These are phyloP conservation scores for Nannoperca australis DNA, from an alignment of 2,797 vertebrate species.

Conservation along the genomic window DNA sequence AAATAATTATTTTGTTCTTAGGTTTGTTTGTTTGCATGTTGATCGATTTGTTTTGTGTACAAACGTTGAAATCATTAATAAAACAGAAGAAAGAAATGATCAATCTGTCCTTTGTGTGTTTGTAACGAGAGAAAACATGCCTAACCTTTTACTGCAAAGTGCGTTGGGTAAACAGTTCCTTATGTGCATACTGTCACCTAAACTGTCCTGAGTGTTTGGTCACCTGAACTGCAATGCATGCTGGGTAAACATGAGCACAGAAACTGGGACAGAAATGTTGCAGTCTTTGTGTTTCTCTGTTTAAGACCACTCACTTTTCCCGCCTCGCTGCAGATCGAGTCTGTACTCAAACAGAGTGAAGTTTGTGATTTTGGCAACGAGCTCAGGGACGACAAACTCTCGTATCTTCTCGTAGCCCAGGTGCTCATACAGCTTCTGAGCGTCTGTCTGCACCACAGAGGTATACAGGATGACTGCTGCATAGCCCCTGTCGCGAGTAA, in stretches of 20 bases:
- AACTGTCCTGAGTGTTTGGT: constrained; percentile 3
- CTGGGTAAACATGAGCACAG: neutral
- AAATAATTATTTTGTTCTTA: too few species aligned
- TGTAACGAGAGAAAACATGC: neutral
- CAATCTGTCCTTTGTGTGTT: neutral
- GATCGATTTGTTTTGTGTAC: too few species aligned
- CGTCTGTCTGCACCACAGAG: constrained; percentile 85
- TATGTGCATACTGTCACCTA: neutral
- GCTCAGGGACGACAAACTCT: constrained; percentile 66
- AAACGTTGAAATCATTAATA: too few species aligned
- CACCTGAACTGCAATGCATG: constrained; percentile 19
- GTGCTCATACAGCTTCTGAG: constrained; percentile 87
- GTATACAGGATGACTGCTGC: constrained; percentile 82
- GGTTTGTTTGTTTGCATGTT: too few species aligned
- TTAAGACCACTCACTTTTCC: constrained; percentile 1
- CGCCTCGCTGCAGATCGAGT: constrained; percentile 68
- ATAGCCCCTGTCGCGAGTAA: constrained; percentile 79
- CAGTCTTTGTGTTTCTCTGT: neutral
- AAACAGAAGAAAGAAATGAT: neutral
- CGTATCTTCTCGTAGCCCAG: constrained; percentile 82
- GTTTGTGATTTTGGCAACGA: constrained; percentile 73
- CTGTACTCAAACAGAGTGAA: constrained; percentile 86
- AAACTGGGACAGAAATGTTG: neutral
- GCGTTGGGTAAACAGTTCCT: constrained; percentile 5
- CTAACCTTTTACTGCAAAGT: neutral